These are phyloP conservation scores for Buceros bicornis DNA, from an alignment of 2,797 vertebrate genomes.

Conservation along the genomic window DNA sequence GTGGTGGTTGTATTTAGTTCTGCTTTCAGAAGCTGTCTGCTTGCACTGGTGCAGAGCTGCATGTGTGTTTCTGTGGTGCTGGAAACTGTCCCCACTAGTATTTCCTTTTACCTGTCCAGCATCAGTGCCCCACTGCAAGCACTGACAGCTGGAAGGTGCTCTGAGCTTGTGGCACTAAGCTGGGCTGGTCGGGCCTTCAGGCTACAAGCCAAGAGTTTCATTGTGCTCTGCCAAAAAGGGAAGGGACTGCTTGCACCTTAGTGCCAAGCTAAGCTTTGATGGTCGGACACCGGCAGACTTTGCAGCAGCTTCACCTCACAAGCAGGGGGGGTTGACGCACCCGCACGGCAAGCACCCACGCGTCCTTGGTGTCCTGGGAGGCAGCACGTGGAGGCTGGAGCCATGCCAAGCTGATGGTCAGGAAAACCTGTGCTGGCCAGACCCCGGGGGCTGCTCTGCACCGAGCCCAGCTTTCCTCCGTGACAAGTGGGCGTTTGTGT, in stretches of 20 bases:
- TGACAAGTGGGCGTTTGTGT: accelerated
- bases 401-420: not conserved
- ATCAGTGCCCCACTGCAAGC: accelerated
- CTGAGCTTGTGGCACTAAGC: not conserved
- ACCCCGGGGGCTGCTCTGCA: not conserved
- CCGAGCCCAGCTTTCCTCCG: not conserved
- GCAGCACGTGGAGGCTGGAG: not conserved
- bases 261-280: not conserved
- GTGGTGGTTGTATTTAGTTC: not conserved
- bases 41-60: not conserved
- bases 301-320: not conserved
- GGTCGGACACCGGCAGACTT: not conserved
- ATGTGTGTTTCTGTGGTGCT: accelerated
- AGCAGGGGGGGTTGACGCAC: accelerated
- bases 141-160: not conserved
- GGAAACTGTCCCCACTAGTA: not conserved
- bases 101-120: not conserved
- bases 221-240: not conserved
- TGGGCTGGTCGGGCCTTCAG: not conserved
- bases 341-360: accelerated
- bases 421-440: not conserved
- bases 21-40: not conserved
- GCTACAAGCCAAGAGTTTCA: not conserved
- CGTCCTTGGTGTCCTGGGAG: not conserved
- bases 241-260: not conserved